A percentile compares a stretch with the other conserved stretches of the same genome.
phyloP scores from a whole-genome alignment of 1,140 invertebrate species.

The Bicyclus anynana region DNA sequence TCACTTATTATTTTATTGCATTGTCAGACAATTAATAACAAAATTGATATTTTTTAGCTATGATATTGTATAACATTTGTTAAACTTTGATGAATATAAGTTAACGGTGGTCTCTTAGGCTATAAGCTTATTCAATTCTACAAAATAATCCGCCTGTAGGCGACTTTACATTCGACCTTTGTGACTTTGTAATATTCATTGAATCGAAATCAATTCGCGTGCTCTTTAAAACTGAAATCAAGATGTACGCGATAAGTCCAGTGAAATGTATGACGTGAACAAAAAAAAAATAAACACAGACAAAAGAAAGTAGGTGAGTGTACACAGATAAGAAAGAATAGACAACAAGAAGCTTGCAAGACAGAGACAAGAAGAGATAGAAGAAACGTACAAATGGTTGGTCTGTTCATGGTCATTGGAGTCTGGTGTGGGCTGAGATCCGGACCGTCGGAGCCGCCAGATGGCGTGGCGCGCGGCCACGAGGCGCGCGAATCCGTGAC shows the following conservation, averaged over 20 bases:
- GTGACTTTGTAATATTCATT: slow-evolving; percentile 11
- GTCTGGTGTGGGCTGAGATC: slow-evolving; percentile 77
- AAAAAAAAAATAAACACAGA: background rate
- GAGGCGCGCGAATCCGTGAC: slow-evolving; percentile 80
- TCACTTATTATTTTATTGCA: too few relatives aligned
- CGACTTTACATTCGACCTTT: slow-evolving; percentile 16
- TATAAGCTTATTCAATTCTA: background rate
- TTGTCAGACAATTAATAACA: too few relatives aligned
- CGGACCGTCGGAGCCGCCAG: slow-evolving; percentile 80
- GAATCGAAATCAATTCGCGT: background rate
- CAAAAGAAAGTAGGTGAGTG: background rate
- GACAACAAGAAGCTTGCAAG: slow-evolving; percentile 7
- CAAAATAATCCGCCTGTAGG: background rate
- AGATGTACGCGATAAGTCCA: slow-evolving; percentile 5
- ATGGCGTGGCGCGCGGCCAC: slow-evolving; percentile 82
- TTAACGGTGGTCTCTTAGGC: background rate
- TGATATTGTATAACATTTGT: too few relatives aligned
- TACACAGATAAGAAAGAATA: background rate
- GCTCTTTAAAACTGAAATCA: background rate
- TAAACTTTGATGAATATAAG: too few relatives aligned
- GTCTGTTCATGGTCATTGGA: slow-evolving; percentile 77
- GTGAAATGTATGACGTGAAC: slow-evolving; percentile 4
- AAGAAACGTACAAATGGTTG: slow-evolving; percentile 77
- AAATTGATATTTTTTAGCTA: too few relatives aligned
- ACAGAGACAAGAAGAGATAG: slow-evolving; percentile 59